Percentiles rank a stretch among this genome's conserved stretches.
Evolutionary conservation across 2,797 vertebrate genomes (phyloP).

Genomic region (Anguilla pacifica): DNA sequence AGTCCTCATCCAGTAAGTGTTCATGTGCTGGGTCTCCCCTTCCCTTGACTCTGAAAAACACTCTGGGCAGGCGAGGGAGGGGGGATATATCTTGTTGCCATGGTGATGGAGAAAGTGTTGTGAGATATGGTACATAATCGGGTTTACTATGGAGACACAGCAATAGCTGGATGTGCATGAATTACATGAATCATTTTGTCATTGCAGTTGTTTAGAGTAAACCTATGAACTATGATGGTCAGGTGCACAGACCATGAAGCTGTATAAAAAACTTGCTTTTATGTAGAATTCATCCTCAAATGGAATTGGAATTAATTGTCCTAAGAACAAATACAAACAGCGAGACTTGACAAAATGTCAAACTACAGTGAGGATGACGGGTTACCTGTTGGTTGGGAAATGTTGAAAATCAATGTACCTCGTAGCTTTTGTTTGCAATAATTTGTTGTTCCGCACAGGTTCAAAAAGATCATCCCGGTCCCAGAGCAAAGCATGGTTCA

Average conservation of each 20-base stretch:
- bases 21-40: background rate
- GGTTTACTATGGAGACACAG: background rate
- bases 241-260: background rate
- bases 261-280: background rate
- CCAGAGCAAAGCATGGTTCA: constrained; percentile 93
- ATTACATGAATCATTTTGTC: background rate
- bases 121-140: background rate
- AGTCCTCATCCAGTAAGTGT: background rate
- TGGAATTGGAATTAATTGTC: background rate
- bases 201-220: background rate
- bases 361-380: background rate
- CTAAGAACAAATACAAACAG: background rate
- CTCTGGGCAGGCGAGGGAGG: background rate
- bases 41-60: background rate
- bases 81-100: background rate
- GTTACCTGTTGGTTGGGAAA: background rate
- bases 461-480: constrained; percentile 91
- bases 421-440: background rate
- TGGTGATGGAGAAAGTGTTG: background rate
- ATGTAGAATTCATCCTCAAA: background rate
- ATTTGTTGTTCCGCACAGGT: constrained; percentile 66
- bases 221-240: background rate
- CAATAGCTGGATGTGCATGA: background rate
- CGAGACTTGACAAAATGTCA: background rate
- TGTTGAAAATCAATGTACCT: background rate